These are phyloP conservation scores for Caenorhabditis sp. DNA, from an alignment of 2,888 invertebrate genomes.

Conservation along the genomic window DNA sequence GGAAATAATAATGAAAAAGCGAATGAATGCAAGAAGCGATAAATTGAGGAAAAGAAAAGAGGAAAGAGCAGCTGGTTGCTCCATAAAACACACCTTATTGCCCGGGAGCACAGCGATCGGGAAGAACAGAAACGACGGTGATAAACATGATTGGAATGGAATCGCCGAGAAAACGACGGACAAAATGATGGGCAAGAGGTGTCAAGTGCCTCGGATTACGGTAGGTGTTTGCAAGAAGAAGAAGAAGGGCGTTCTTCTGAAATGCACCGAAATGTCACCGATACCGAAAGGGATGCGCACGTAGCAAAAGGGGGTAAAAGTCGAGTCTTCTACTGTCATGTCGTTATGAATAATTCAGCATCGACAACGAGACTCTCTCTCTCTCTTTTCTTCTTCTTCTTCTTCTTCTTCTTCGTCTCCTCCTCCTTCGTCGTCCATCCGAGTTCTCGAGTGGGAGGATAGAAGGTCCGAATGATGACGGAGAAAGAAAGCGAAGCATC, in stretches of 20 bases:
- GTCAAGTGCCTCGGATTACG: too few species aligned
- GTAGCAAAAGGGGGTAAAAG: conserved; percentile 41
- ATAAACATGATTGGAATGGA: conserved; percentile 50
- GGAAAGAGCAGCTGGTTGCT: conserved; percentile 44
- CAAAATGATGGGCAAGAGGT: background rate
- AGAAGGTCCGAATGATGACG: conserved; percentile 24
- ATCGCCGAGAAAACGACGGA: conserved; percentile 6
- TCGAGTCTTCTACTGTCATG: conserved; percentile 51
- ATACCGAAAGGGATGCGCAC: conserved; percentile 24
- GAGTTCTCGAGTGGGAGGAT: conserved; percentile 49
- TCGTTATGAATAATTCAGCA: conserved; percentile 53
- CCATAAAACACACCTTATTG: conserved; percentile 51
- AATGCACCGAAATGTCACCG: background rate
- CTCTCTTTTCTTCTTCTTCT: conserved; percentile 13
- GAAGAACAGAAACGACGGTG: conserved; percentile 21
- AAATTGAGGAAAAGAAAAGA: conserved; percentile 18
- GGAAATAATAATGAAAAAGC: conserved; percentile 5
- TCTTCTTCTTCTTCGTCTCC: conserved; percentile 16
- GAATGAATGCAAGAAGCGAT: conserved; percentile 7
- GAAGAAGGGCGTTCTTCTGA: conserved; percentile 8
- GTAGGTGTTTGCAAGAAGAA: too few species aligned
- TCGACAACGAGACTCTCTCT: conserved; percentile 50
- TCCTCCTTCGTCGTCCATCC: conserved; percentile 6
- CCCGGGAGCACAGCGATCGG: conserved; percentile 6
- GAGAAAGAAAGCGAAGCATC: background rate